Evolutionary conservation across 1,140 invertebrate species (phyloP), one percentile per base, ranked within the genome.

Genomic region (Maconellicoccus hirsutus): DNA sequence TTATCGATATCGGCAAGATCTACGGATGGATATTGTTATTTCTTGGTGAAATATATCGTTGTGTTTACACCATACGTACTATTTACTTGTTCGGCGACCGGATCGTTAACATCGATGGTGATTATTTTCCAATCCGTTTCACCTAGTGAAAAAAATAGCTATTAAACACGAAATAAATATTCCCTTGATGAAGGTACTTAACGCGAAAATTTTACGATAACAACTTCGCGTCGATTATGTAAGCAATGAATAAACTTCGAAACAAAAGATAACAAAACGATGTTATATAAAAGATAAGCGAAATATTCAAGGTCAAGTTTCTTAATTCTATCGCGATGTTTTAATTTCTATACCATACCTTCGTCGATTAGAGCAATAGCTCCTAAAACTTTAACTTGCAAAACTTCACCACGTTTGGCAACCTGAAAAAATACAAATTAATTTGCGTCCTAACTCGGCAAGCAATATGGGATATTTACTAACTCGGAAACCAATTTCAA

Each of bases 341-440:
- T 6, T 33, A 33, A 33, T 3, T 33, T 6, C 29, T 33, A 33
- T 33, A 12, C 4, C 3, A 79, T 79, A 87, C 87, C 92, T 85
- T 96, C 94, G 83, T 98, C 95, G 78, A 98, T 93, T 14, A 98
- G 81, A 42, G 92, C 94, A 78, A 98, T 84, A 26, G 87, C 86
- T 72, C 95, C 96, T 23, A 98, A 80, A 63, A 96, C 84, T 83
- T 98, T 98, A 0, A 98, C 94, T 80, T 93, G 88, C 70, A 97
- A 75, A 19, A 96, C 85, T 77, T 93, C 89, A 69, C 93, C 93
- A 73, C 90, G 81, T 77, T 90, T 87, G 25, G 92, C 91, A 70
- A 89, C 83, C 81, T 88, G 81, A 74, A 72, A 71, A 25, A 8
- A 59, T 33, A 33, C 29, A 3, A 42, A 52, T 10, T 1, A 66